These are phyloP conservation scores for Ctenoplectra terminalis DNA, from an alignment of 1,140 invertebrate species.

Conservation along the genomic window DNA sequence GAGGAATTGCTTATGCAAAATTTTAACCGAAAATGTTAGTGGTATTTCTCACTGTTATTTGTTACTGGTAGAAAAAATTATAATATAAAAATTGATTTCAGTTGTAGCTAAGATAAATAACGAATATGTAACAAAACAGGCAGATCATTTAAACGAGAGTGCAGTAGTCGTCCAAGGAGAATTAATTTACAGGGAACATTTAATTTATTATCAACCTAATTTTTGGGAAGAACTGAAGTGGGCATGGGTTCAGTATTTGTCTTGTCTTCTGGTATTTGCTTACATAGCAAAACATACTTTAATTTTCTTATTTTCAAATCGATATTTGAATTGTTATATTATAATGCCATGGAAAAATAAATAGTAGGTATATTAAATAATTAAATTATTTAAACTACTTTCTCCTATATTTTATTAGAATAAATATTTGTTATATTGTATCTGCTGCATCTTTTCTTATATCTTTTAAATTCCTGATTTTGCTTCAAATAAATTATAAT, in stretches of 20 bases:
- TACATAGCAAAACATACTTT: conserved; percentile 72
- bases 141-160: conserved; percentile 76
- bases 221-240: conserved; percentile 87
- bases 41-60: not conserved
- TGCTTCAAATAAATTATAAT: no score
- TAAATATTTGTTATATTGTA: no score
- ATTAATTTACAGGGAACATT: conserved; percentile 80
- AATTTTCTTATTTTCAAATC: conserved; percentile 69
- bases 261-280: conserved; percentile 77
- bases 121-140: conserved; percentile 80
- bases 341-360: conserved; percentile 75
- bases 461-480: no score
- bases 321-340: conserved; percentile 74
- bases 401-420: no score
- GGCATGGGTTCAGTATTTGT: conserved; percentile 85
- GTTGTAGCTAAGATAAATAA: conserved; percentile 84
- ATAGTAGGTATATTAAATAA: not conserved
- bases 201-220: conserved; percentile 83
- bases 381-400: not conserved
- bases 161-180: conserved; percentile 75
- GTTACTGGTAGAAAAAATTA: conserved; percentile 11
- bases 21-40: conserved; percentile 82
- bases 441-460: no score
- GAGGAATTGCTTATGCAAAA: conserved; percentile 81
- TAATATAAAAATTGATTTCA: conserved; percentile 71